These are phyloP conservation scores for Oreochromis aureus DNA, from an alignment of 2,113 vertebrate genomes.

Conservation along the genomic window DNA sequence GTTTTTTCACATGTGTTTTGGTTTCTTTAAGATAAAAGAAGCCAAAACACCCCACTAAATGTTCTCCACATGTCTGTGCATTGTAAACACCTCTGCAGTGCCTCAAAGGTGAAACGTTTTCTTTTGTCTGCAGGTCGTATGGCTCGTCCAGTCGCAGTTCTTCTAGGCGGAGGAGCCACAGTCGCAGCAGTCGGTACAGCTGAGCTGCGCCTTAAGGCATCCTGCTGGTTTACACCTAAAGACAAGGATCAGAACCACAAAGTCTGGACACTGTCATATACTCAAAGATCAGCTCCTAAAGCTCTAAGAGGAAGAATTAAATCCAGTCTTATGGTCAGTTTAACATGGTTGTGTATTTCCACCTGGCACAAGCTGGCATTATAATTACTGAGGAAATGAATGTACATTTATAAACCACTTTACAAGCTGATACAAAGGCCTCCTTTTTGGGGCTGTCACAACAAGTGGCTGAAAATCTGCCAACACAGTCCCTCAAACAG, in stretches of 20 bases:
- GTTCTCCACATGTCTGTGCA: neutral
- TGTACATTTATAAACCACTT: neutral
- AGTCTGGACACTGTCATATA: slow-evolving; percentile 3
- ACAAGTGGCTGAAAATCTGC: neutral
- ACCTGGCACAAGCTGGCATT: neutral
- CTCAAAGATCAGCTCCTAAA: neutral
- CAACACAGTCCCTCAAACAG: neutral
- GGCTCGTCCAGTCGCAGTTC: slow-evolving; percentile 88
- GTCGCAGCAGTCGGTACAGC: slow-evolving; percentile 88
- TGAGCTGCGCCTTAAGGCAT: slow-evolving; percentile 53
- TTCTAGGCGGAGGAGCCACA: slow-evolving; percentile 84
- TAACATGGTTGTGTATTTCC: neutral
- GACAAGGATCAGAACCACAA: neutral
- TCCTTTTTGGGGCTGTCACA: neutral
- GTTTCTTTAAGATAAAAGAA: neutral
- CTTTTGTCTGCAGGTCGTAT: slow-evolving; percentile 72
- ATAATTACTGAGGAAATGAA: neutral
- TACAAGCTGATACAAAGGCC: neutral
- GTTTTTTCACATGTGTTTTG: neutral
- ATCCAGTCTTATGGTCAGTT: neutral
- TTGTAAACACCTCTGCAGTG: neutral
- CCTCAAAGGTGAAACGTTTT: neutral
- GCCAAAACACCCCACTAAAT: neutral
- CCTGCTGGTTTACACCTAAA: neutral
- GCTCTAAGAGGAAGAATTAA: neutral